These are phyloP conservation scores for Perodicticus potto DNA, from an alignment of 2,797 vertebrate species.

Conservation along the genomic window DNA sequence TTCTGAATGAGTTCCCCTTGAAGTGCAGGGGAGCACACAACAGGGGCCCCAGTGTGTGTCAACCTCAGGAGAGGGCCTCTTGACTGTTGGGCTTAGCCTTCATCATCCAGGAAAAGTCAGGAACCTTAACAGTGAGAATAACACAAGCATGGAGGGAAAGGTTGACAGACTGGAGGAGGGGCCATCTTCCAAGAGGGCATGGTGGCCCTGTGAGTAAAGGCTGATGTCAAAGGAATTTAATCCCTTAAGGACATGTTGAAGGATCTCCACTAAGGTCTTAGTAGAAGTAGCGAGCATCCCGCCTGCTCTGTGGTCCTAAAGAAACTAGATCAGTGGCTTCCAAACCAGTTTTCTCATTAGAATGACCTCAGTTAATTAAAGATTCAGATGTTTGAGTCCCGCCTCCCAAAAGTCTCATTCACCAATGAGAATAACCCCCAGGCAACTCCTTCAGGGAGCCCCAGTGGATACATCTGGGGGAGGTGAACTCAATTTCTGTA, in stretches of 20 bases:
- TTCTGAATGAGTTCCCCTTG: not conserved
- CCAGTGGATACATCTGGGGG: not conserved
- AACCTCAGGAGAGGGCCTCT: not conserved
- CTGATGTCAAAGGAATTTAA: not conserved
- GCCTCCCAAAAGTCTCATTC: not conserved
- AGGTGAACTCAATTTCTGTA: not conserved
- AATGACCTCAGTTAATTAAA: constrained; percentile 17
- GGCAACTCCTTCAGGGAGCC: not conserved
- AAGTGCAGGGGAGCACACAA: not conserved
- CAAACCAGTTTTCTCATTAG: constrained; percentile 21
- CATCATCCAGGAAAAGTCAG: not conserved
- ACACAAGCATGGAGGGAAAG: not conserved
- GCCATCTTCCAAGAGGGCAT: not conserved
- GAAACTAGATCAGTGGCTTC: not conserved
- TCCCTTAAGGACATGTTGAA: not conserved
- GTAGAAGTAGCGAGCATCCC: not conserved
- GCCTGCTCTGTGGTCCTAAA: not conserved
- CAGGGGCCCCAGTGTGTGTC: not conserved
- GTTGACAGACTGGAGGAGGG: not conserved
- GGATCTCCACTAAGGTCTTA: not conserved
- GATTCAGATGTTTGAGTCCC: not conserved
- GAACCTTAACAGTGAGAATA: not conserved
- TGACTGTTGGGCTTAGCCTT: not conserved
- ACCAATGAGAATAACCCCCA: not conserved
- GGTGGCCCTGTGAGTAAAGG: not conserved